Conservation (phyloP, 2,797 vertebrate genomes). For the Eutrigla gurnardus region DNA sequence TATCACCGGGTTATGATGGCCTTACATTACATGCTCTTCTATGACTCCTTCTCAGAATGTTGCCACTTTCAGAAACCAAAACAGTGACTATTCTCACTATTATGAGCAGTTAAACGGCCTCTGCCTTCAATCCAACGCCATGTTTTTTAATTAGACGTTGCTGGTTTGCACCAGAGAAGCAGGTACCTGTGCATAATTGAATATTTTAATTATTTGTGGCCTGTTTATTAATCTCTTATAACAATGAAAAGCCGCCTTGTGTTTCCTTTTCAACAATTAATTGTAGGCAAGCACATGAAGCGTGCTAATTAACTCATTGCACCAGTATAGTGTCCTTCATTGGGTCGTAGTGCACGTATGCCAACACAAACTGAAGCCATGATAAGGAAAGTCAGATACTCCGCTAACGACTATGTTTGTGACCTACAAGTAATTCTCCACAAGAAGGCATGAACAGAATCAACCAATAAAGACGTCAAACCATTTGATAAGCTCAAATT, state of each 20-base stretch:
- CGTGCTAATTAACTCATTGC: conserved; percentile 4
- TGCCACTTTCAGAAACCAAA: not conserved
- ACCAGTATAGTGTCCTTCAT: not conserved
- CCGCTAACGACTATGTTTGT: not conserved
- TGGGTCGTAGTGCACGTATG: not conserved
- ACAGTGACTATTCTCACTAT: not conserved
- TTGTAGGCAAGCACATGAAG: not conserved
- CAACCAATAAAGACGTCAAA: not conserved
- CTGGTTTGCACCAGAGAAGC: not conserved
- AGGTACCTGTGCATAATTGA: not conserved
- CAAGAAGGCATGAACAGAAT: not conserved
- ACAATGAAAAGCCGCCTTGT: not conserved
- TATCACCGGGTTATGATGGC: not conserved
- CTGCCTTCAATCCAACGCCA: not conserved
- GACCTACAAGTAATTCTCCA: not conserved
- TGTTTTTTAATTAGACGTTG: not conserved
- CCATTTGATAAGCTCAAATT: not conserved
- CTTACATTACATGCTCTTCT: not conserved
- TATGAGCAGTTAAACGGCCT: not conserved
- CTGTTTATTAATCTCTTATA: not conserved
- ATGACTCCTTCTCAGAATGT: not conserved
- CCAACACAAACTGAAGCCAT: not conserved
- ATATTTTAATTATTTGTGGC: not conserved
- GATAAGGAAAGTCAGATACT: not conserved
- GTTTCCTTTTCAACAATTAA: not conserved